A percentile compares a stretch with the other conserved stretches of the same genome.
Conservation (phyloP, 1,140 invertebrate species). For the Saccostrea echinata region DNA sequence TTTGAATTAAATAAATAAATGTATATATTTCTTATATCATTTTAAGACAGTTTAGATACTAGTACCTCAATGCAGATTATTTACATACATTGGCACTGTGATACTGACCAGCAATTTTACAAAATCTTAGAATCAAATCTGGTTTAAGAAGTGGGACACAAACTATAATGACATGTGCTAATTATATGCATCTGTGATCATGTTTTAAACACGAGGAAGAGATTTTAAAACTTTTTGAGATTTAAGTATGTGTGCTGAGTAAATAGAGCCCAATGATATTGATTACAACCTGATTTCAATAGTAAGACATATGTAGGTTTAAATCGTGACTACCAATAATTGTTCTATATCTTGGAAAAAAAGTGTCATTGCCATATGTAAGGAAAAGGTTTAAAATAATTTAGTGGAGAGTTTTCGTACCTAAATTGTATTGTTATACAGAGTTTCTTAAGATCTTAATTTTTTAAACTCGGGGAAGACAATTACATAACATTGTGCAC, state of each 20-base stretch:
- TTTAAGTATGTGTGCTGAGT: neutral
- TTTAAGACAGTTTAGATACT: too few relatives aligned
- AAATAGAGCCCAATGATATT: neutral
- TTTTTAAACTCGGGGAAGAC: too few relatives aligned
- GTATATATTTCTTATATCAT: too few relatives aligned
- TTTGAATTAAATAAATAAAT: too few relatives aligned
- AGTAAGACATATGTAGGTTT: neutral
- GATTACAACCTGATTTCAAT: neutral
- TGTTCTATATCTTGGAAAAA: neutral
- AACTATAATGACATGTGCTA: neutral
- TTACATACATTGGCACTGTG: too few relatives aligned
- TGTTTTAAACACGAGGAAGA: slow-evolving; percentile 16
- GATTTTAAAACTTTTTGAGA: neutral
- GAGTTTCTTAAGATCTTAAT: too few relatives aligned
- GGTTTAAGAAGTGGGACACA: neutral
- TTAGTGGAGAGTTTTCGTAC: too few relatives aligned
- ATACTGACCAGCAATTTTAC: too few relatives aligned
- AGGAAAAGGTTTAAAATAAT: neutral
- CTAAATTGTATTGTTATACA: too few relatives aligned
- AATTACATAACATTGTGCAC: too few relatives aligned
- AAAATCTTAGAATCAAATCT: too few relatives aligned
- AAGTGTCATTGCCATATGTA: neutral
- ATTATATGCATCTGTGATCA: neutral
- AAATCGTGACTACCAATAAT: slow-evolving; percentile 23
- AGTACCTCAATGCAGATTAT: too few relatives aligned